Evolutionary conservation across 2,113 vertebrate genomes (phyloP), one percentile per base, ranked within the genome.

Genomic region (Zeus faber): DNA sequence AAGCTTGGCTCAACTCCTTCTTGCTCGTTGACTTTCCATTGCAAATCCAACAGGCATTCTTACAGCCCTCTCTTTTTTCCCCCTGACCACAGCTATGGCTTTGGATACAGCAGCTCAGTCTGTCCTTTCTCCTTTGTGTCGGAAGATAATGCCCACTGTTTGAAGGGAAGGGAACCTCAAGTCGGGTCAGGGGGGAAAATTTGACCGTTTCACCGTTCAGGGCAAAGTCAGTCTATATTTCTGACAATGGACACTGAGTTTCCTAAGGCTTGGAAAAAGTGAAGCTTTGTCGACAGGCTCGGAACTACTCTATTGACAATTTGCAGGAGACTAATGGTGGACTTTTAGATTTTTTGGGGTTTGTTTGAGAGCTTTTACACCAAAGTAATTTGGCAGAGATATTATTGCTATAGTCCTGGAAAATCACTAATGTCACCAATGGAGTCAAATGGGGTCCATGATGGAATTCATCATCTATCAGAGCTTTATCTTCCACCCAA

Each of bases 11-110:
- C 79, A 65, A 75, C 62, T 63, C 74, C 77, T 78, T 82, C 75
- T 82, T 69, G 68, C 83, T 84, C 77, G 75, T 79, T 82, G 67
- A 79, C 73, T 85, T 86, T 87, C 85, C 79, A 82, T 86, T 84
- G 79, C 77, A 79, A 83, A 85, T 81, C 79, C 84, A 70, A 61
- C 72, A 82, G 77, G 79, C 80, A 81, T 81, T 77, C 76, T 83
- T 64, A 81, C 72, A 26, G 70, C 71, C 69, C 69, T 80, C 77
- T 81, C 10, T 8, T 2, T 21, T 18, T 76, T 72, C 64, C 65
- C 58, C 57, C 76, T 80, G 79, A 83, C 79, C 79, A 75, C 80
- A 85, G 76, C 70, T 84, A 82, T 80, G 79, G 79, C 63, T 82
- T 81, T 76, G 77, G 82, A 78, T 74, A 72, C 67, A 72, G 74